Percentiles rank a stretch among this genome's conserved stretches.
phyloP scores from a whole-genome alignment of 35 echinoderm and acorn worm genomes.

The Eucidaris tribuloides region DNA sequence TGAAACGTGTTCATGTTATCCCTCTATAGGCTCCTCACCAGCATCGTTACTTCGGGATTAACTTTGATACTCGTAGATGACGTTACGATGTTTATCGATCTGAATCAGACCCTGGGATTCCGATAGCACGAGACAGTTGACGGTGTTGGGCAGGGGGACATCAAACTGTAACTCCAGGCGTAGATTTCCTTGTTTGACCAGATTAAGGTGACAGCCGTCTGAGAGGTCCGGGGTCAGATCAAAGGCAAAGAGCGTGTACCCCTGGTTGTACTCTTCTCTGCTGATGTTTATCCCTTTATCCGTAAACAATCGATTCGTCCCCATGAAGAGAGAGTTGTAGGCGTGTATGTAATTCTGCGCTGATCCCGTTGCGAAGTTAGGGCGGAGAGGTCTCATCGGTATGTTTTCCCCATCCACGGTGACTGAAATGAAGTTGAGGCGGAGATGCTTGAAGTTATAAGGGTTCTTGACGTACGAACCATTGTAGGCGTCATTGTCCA shows the following conservation, averaged over 20 bases:
- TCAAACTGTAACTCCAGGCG: background rate
- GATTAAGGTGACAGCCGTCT: conserved; percentile 25
- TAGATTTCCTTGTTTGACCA: background rate
- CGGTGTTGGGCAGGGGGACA: background rate
- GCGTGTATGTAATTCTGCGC: conserved; percentile 12
- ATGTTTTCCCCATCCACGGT: conserved; percentile 34
- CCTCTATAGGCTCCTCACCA: background rate
- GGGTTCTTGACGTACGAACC: conserved; percentile 26
- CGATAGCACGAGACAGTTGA: conserved; percentile 26
- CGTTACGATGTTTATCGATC: conserved; percentile 30
- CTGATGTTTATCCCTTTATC: conserved; percentile 13
- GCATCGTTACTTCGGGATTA: background rate
- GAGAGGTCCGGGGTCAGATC: conserved; percentile 44
- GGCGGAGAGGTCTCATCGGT: conserved; percentile 30
- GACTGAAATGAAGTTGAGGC: conserved; percentile 22
- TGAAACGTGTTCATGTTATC: conserved; percentile 15
- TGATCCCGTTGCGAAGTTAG: conserved; percentile 19
- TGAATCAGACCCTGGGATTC: conserved; percentile 21
- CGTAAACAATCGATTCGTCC: background rate
- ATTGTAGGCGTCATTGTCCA: background rate
- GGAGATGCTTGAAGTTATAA: conserved; percentile 41
- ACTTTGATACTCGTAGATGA: conserved; percentile 12
- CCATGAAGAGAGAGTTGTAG: conserved; percentile 45
- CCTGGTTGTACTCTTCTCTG: conserved; percentile 1
- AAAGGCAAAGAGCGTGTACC: conserved; percentile 42